Percentiles rank a stretch among this genome's conserved stretches.
Conservation (phyloP, 2,113 vertebrate genomes). For the Saimiri boliviensis region DNA sequence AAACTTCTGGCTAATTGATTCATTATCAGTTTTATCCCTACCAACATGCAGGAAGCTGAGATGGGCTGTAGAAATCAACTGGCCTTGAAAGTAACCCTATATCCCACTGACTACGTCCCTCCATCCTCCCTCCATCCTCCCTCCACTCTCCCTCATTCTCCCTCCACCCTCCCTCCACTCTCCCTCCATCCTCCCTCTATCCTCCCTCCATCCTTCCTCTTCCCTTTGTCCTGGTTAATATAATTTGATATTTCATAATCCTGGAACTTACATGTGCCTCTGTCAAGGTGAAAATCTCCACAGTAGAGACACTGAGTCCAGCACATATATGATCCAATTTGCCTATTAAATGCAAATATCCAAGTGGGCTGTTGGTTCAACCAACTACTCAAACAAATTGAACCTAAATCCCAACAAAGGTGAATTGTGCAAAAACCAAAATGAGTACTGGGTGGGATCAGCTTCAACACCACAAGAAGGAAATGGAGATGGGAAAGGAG, state of each 20-base stretch:
- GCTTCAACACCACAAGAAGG: neutral
- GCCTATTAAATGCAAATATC: neutral
- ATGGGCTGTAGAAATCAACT: neutral
- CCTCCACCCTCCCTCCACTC: no score
- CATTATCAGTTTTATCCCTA: fast-evolving
- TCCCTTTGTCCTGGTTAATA: neutral
- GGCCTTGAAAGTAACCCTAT: neutral
- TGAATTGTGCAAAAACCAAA: neutral
- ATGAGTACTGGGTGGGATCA: neutral
- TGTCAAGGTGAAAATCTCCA: neutral
- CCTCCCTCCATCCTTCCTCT: neutral
- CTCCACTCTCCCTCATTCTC: no score
- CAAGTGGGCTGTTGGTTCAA: neutral
- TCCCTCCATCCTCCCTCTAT: neutral
- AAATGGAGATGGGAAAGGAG: neutral
- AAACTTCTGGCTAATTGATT: fast-evolving
- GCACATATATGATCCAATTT: neutral
- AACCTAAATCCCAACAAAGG: constrained; percentile 10
- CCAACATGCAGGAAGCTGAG: neutral
- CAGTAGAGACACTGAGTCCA: fast-evolving
- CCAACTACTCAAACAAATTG: fast-evolving
- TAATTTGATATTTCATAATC: constrained; percentile 44
- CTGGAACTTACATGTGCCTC: constrained; percentile 11
- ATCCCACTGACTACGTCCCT: neutral
- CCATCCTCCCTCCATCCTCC: neutral